Evolutionary conservation across 1,140 invertebrate species (phyloP).

Genomic region (Pantala flavescens): DNA sequence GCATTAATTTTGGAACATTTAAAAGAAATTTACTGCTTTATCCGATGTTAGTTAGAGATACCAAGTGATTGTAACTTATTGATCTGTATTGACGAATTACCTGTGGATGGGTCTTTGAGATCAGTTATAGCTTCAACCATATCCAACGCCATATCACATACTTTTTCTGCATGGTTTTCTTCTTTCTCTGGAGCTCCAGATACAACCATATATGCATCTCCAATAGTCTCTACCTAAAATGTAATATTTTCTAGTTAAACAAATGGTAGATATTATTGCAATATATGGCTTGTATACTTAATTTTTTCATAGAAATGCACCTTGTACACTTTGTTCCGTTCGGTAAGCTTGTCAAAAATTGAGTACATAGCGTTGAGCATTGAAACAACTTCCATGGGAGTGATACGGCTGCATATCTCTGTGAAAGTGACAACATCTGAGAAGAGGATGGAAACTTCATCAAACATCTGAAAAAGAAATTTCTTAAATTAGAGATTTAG

Average conservation of each 20-base stretch:
- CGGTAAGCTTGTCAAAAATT: slow-evolving; percentile 82
- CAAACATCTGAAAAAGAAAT: slow-evolving; percentile 66
- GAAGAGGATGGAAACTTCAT: slow-evolving; percentile 89
- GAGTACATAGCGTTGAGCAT: slow-evolving; percentile 95
- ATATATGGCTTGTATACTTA: background rate
- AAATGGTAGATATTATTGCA: background rate
- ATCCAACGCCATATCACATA: slow-evolving; percentile 93
- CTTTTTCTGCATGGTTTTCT: slow-evolving; percentile 80
- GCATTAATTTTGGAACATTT: too few species aligned
- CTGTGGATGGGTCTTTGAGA: slow-evolving; percentile 82
- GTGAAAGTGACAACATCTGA: slow-evolving; percentile 96
- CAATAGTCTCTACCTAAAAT: slow-evolving; percentile 86
- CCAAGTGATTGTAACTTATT: too few species aligned
- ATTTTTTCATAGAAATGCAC: slow-evolving; percentile 38
- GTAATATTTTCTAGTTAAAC: slow-evolving; percentile 15
- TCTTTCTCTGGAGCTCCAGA: slow-evolving; percentile 86
- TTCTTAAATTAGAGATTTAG: background rate
- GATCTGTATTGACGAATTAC: slow-evolving; percentile 31
- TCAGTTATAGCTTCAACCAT: slow-evolving; percentile 89
- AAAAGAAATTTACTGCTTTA: too few species aligned
- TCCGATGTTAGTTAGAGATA: too few species aligned
- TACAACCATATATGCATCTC: slow-evolving; percentile 95
- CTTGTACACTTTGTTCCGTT: slow-evolving; percentile 89
- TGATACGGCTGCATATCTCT: slow-evolving; percentile 87
- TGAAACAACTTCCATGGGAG: slow-evolving; percentile 93